A percentile compares a stretch with the other conserved stretches of the same genome.
phyloP scores from a whole-genome alignment of 2,888 invertebrate genomes.

The Rhagium mordax region DNA sequence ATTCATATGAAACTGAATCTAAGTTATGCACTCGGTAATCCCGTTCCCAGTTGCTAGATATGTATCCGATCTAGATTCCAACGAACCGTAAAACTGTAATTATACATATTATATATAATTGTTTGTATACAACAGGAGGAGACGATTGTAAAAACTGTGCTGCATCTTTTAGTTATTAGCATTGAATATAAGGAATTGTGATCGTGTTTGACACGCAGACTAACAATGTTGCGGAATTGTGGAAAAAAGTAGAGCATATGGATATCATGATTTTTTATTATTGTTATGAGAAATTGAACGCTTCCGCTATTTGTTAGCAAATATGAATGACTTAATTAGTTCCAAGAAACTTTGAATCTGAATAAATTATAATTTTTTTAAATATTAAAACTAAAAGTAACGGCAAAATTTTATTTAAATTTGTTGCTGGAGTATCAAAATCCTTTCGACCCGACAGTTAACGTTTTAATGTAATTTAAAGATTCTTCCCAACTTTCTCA shows the following conservation, averaged over 20 bases:
- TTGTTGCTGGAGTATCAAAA: no score
- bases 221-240: conserved; percentile 53
- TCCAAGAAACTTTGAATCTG: conserved; percentile 35
- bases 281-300: conserved; percentile 54
- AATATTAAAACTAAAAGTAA: not conserved
- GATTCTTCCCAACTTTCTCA: no score
- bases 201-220: conserved; percentile 59
- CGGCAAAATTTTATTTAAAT: not conserved
- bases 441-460: no score
- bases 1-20: conserved; percentile 43
- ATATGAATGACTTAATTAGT: conserved; percentile 49
- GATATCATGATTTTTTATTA: conserved; percentile 50
- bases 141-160: conserved; percentile 47
- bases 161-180: conserved; percentile 57
- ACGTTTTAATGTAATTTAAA: no score
- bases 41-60: conserved; percentile 60
- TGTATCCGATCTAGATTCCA: conserved; percentile 57
- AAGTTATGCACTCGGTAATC: conserved; percentile 56
- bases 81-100: conserved; percentile 63
- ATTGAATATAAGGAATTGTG: conserved; percentile 62
- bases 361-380: conserved; percentile 17
- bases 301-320: conserved; percentile 56
- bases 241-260: conserved; percentile 55
- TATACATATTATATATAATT: conserved; percentile 66
- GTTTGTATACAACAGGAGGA: conserved; percentile 60